These are phyloP conservation scores for Muscicapa striata DNA, from an alignment of 2,797 vertebrate genomes.

Conservation along the genomic window DNA sequence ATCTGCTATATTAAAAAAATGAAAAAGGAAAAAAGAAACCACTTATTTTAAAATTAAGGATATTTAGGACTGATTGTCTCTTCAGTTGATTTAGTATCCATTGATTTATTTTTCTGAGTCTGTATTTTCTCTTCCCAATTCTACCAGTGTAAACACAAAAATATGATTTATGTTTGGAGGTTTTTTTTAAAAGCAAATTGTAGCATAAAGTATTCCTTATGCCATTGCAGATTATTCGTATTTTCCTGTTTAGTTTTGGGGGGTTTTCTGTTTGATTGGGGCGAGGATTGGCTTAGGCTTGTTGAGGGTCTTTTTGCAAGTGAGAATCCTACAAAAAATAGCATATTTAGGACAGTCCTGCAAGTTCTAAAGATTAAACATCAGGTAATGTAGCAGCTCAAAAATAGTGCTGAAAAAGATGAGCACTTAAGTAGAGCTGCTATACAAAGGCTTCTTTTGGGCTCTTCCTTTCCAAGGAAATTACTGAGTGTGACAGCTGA, in stretches of 20 bases:
- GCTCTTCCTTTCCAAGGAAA: not conserved
- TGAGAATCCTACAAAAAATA: not conserved
- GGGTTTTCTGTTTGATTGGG: not conserved
- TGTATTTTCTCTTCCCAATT: conserved; percentile 3
- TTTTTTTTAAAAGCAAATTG: not conserved
- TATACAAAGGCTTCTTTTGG: not conserved
- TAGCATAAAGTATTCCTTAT: not conserved
- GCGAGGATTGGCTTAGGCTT: fast-evolving
- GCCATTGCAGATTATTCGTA: not conserved
- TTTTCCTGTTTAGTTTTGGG: not conserved
- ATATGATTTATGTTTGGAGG: fast-evolving
- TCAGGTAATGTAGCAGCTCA: not conserved
- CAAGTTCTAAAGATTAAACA: not conserved
- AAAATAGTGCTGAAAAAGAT: not conserved
- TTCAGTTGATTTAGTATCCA: not conserved
- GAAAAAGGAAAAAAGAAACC: not conserved
- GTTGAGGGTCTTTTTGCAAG: not conserved
- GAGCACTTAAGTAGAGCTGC: not conserved
- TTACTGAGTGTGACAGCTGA: conserved; percentile 33
- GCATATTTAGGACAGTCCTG: not conserved
- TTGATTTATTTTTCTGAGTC: not conserved
- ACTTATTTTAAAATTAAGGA: not conserved
- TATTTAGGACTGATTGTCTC: conserved; percentile 5
- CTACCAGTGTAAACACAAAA: not conserved
- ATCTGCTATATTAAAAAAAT: not conserved